Conservation (phyloP, 1,140 invertebrate genomes). For the Platorchestia sp. region DNA sequence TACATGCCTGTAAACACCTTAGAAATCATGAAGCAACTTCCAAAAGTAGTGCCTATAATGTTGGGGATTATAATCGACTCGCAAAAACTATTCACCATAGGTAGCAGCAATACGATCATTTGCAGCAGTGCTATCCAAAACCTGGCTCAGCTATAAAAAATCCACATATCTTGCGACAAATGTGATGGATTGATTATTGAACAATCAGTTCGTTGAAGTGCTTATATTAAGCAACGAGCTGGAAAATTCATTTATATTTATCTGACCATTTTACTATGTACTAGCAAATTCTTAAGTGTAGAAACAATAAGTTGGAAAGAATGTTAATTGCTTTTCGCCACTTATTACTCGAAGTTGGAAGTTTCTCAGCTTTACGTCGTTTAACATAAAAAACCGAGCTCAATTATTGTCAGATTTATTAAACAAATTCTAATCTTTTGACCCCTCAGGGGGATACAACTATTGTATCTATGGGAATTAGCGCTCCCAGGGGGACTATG, state of each 20-base stretch:
- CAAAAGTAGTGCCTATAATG: not conserved
- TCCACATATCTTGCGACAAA: not conserved
- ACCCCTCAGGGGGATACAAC: too few relatives aligned
- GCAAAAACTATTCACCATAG: not conserved
- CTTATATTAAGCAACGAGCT: not conserved
- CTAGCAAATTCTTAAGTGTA: not conserved
- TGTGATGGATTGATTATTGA: not conserved
- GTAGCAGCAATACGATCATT: not conserved
- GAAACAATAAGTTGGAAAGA: not conserved
- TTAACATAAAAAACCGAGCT: not conserved
- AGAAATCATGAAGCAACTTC: not conserved
- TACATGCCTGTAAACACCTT: not conserved
- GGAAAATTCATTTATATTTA: not conserved
- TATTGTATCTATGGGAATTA: too few relatives aligned
- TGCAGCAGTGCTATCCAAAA: not conserved
- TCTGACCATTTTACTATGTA: not conserved
- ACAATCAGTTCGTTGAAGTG: not conserved
- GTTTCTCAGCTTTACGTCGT: not conserved
- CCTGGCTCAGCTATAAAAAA: not conserved
- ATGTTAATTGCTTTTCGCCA: not conserved
- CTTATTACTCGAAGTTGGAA: not conserved
- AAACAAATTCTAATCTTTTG: not conserved
- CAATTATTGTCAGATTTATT: not conserved
- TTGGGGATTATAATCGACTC: not conserved
- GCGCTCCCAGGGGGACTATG: too few relatives aligned